Percentiles rank a stretch among this genome's conserved stretches.
Conservation (phyloP, 2,888 invertebrate species). For the Lathronympha strigana region DNA sequence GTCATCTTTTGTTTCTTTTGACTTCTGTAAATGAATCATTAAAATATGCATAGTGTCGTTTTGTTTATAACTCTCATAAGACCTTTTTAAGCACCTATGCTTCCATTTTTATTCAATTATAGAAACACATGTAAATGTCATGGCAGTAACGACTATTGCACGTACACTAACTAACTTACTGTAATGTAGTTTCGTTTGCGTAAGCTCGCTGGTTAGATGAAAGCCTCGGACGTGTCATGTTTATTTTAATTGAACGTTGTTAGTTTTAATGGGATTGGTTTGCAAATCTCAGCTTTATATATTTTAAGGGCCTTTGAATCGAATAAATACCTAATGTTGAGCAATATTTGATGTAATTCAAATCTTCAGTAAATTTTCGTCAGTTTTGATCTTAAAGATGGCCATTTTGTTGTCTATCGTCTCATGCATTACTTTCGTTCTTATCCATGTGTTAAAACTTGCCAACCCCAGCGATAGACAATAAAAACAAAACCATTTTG, state of each 20-base stretch:
- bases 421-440: too few relatives aligned
- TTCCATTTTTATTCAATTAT: slow-evolving; percentile 67
- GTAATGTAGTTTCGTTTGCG: slow-evolving; percentile 49
- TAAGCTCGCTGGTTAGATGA: slow-evolving; percentile 46
- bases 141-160: slow-evolving; percentile 52
- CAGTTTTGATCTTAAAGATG: too few relatives aligned
- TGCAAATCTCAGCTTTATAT: slow-evolving; percentile 5
- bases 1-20: too few relatives aligned
- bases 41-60: neutral
- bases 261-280: slow-evolving; percentile 30
- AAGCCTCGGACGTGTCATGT: slow-evolving; percentile 31
- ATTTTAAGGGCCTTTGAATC: slow-evolving; percentile 23
- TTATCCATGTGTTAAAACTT: too few relatives aligned
- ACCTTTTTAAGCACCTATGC: slow-evolving; percentile 45
- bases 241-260: slow-evolving; percentile 39
- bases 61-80: neutral
- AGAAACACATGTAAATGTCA: slow-evolving; percentile 77
- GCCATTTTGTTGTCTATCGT: too few relatives aligned
- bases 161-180: neutral
- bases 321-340: slow-evolving; percentile 13
- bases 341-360: neutral
- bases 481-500: too few relatives aligned
- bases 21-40: too few relatives aligned
- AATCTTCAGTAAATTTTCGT: too few relatives aligned
- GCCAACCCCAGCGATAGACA: too few relatives aligned